Conservation (phyloP, 2,113 vertebrate genomes). For the Shinisaurus crocodilurus region DNA sequence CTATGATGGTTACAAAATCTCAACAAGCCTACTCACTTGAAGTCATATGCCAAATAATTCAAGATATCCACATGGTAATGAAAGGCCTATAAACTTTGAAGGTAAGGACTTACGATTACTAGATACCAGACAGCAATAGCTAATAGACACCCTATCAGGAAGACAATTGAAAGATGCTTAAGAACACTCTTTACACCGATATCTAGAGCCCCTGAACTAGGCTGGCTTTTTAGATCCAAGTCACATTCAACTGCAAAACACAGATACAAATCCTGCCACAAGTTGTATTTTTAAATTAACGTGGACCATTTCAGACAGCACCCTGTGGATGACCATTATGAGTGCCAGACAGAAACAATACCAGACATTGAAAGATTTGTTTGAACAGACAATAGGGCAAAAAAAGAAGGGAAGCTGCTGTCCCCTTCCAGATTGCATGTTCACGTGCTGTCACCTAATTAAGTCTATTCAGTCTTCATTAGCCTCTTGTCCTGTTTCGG, state of each 20-base stretch:
- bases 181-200: neutral
- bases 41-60: neutral
- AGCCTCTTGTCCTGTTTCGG: neutral
- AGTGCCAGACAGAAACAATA: constrained; percentile 11
- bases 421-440: constrained; percentile 31
- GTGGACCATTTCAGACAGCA: constrained; percentile 18
- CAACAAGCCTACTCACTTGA: neutral
- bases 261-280: constrained; percentile 18
- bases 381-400: constrained; percentile 45
- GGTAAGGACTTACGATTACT: neutral
- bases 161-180: neutral
- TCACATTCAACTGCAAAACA: neutral
- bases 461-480: constrained; percentile 31
- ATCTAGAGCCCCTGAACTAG: neutral
- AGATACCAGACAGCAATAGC: neutral
- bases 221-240: neutral
- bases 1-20: neutral
- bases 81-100: neutral
- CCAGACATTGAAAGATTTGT: constrained; percentile 39
- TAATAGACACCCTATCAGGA: neutral
- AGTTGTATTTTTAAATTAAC: neutral
- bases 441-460: constrained; percentile 27
- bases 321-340: constrained; percentile 22
- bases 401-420: constrained; percentile 31
- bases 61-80: neutral